phyloP scores from a whole-genome alignment of 2,888 invertebrate genomes.

The Linyphia triangularis region DNA sequence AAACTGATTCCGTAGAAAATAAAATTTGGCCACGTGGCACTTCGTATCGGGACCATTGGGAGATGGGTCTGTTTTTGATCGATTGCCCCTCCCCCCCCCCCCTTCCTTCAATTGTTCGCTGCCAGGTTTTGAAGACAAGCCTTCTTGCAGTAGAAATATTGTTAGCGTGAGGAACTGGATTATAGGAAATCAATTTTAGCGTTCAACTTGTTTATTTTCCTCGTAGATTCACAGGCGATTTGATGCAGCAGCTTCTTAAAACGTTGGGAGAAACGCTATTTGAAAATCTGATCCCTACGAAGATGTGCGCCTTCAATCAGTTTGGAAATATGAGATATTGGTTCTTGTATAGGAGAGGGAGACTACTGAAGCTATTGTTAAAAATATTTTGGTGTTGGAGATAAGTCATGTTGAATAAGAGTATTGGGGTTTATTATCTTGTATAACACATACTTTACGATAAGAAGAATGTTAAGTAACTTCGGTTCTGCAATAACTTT shows the following conservation, averaged over 20 bases:
- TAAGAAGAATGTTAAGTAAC: too few relatives aligned
- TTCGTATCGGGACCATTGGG: neutral
- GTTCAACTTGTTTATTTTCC: slow-evolving; percentile 24
- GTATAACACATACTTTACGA: neutral
- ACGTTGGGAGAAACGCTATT: neutral
- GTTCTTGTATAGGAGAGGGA: neutral
- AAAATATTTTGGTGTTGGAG: neutral
- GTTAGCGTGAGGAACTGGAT: neutral
- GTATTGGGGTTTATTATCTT: neutral
- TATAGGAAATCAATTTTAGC: slow-evolving; percentile 33
- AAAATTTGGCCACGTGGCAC: neutral
- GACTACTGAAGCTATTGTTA: neutral
- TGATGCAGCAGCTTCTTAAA: neutral
- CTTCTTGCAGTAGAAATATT: neutral
- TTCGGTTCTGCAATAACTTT: too few relatives aligned
- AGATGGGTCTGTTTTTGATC: neutral
- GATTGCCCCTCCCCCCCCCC: neutral
- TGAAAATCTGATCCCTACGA: neutral
- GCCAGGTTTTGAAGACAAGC: slow-evolving; percentile 12
- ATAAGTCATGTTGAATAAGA: neutral
- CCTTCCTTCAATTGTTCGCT: slow-evolving; percentile 18
- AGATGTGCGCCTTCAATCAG: neutral
- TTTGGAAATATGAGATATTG: neutral
- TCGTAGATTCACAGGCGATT: neutral
- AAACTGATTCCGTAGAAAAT: neutral